These are phyloP conservation scores for Speoplatyrhinus poulsoni DNA, from an alignment of 2,113 vertebrate genomes.

Conservation along the genomic window DNA sequence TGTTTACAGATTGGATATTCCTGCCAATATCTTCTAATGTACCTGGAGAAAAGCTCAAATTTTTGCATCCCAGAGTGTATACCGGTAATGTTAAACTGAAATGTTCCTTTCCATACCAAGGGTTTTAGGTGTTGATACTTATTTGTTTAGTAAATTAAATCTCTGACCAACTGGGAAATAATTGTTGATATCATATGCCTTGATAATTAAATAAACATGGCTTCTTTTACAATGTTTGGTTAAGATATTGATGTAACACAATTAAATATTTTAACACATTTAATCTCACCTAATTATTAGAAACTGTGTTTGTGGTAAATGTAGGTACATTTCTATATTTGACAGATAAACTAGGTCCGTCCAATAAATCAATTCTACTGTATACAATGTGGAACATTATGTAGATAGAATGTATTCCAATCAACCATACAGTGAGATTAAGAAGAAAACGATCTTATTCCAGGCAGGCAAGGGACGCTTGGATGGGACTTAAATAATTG, in stretches of 20 bases:
- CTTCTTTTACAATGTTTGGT: conserved; percentile 55
- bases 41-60: no score
- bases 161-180: conserved; percentile 17
- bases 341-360: no score
- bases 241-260: background rate
- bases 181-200: conserved; percentile 42
- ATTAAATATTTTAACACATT: no score
- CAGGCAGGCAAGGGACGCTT: background rate
- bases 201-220: conserved; percentile 71
- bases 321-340: no score
- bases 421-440: background rate
- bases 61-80: no score
- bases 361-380: no score
- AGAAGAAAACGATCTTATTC: background rate
- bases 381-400: no score
- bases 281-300: no score
- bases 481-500: conserved; percentile 46
- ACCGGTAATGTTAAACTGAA: background rate
- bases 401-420: background rate
- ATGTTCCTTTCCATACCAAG: conserved; percentile 2
- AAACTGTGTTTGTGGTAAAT: no score
- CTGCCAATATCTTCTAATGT: no score
- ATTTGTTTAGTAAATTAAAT: conserved; percentile 46
- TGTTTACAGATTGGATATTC: no score
- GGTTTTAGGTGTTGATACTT: conserved; percentile 36